A percentile compares a stretch with the other conserved stretches of the same genome.
phyloP scores from a whole-genome alignment of 2,888 invertebrate genomes.

The Anthrax anthrax region DNA sequence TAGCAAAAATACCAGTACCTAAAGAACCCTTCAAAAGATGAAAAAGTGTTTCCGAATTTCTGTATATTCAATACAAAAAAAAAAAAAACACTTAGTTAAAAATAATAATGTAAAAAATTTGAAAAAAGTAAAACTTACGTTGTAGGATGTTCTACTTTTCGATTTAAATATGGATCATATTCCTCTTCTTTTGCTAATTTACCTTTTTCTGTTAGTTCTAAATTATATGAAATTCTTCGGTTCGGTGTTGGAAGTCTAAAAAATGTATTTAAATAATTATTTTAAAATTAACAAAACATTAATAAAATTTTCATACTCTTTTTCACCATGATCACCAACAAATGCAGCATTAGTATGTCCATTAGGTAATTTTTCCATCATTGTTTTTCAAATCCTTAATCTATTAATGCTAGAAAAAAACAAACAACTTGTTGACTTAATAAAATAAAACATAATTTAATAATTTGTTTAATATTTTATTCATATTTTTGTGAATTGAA shows the following conservation, averaged over 20 bases:
- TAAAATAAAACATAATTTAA: too few relatives aligned
- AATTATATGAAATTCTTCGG: constrained; percentile 15
- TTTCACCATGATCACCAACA: constrained; percentile 25
- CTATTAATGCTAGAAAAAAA: too few relatives aligned
- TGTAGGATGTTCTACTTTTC: constrained; percentile 52
- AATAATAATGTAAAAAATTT: not conserved
- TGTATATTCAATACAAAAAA: constrained; percentile 31
- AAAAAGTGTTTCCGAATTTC: constrained; percentile 73
- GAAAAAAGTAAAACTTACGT: constrained; percentile 40
- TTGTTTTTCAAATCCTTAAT: too few relatives aligned
- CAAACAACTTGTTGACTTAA: too few relatives aligned
- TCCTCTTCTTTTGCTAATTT: constrained; percentile 24
- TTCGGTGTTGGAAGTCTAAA: not conserved
- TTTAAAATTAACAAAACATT: not conserved
- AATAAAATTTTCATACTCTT: constrained; percentile 15
- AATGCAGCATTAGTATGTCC: constrained; percentile 31
- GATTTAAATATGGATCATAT: constrained; percentile 55
- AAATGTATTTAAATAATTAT: not conserved
- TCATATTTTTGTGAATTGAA: too few relatives aligned
- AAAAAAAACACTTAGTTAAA: too few relatives aligned
- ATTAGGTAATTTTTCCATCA: constrained; percentile 13
- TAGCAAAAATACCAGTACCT: constrained; percentile 87
- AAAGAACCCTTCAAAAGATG: constrained; percentile 85
- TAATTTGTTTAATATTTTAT: too few relatives aligned
- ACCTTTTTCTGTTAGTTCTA: constrained; percentile 31